phyloP scores from a whole-genome alignment of 1,140 invertebrate genomes.

The Caenorhabditis latens region DNA sequence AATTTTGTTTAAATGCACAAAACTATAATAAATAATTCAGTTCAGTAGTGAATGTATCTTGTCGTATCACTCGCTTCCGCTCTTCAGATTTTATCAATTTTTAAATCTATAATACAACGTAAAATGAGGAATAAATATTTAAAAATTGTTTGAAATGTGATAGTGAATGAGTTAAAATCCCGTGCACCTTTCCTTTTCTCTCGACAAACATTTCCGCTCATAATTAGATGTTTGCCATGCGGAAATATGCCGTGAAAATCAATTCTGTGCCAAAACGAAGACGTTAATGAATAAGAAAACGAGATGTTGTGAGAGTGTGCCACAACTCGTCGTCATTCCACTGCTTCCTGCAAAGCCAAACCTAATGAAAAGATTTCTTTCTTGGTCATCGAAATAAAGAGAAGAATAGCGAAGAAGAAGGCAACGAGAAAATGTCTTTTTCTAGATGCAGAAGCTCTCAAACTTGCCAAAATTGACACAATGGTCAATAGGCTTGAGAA shows the following conservation, averaged over 20 bases:
- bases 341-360: conserved; percentile 31
- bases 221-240: neutral
- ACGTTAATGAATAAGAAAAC: conserved; percentile 49
- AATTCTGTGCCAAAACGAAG: neutral
- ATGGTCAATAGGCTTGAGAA: conserved; percentile 1
- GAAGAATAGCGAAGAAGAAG: neutral
- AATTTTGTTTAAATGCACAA: no score
- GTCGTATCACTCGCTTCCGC: no score
- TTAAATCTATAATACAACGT: no score
- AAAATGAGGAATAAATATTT: conserved; percentile 27
- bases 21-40: no score
- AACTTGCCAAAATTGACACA: conserved; percentile 53
- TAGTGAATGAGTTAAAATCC: neutral
- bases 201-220: conserved; percentile 36
- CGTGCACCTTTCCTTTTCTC: neutral
- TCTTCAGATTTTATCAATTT: neutral
- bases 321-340: conserved; percentile 40
- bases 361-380: conserved; percentile 48
- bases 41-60: no score
- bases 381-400: conserved; percentile 42
- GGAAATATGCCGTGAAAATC: neutral
- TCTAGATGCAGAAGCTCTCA: conserved; percentile 13
- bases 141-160: neutral
- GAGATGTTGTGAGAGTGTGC: conserved; percentile 12
- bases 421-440: conserved; percentile 37